phyloP scores from a whole-genome alignment of 2,113 vertebrate genomes.

The Oreotrochilus melanogaster region DNA sequence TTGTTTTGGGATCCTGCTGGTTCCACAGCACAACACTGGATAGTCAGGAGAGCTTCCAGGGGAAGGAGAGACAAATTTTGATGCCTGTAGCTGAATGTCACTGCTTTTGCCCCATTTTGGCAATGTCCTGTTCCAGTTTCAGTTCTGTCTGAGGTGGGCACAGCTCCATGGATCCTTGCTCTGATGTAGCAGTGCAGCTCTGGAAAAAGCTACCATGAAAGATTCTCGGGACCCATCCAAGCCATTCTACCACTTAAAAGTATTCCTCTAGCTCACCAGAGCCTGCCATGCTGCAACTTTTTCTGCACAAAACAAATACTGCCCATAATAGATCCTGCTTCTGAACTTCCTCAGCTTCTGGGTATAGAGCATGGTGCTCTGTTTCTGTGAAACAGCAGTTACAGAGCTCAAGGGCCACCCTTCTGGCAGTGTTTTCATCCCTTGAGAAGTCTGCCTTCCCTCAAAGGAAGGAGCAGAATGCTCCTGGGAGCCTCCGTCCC shows the following conservation, averaged over 20 bases:
- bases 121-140: background rate
- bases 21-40: background rate
- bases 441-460: slow-evolving; percentile 38
- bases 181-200: background rate
- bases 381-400: background rate
- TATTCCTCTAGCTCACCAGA: background rate
- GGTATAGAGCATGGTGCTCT: background rate
- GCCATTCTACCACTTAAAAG: background rate
- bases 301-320: background rate
- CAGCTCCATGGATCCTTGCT: background rate
- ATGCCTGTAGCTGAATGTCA: background rate
- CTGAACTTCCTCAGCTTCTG: background rate
- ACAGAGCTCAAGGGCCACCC: slow-evolving; percentile 1
- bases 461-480: slow-evolving; percentile 52
- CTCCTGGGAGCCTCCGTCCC: slow-evolving; percentile 58
- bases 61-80: background rate
- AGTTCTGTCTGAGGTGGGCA: background rate
- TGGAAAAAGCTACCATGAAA: background rate
- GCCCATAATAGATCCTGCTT: background rate
- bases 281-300: background rate
- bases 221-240: background rate
- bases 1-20: background rate
- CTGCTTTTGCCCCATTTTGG: background rate
- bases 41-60: background rate
- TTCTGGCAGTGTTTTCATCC: slow-evolving; percentile 9